Evolutionary conservation across 2,888 invertebrate genomes (phyloP).

Genomic region (Eudasyphora cyanicolor): DNA sequence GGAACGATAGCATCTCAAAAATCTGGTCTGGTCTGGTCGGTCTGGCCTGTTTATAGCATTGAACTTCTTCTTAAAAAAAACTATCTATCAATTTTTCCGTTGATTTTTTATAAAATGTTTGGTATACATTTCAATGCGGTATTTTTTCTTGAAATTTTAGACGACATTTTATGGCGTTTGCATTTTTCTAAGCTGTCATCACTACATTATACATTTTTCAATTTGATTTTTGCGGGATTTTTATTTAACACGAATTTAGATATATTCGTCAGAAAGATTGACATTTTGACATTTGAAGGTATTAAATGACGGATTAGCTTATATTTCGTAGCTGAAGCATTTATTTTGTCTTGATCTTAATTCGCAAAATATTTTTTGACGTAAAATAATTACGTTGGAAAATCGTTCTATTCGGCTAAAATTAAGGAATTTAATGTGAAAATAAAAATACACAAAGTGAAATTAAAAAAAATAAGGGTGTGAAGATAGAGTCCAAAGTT

Average conservation of each 20-base stretch:
- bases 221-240: too few species aligned
- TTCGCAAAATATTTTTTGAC: too few species aligned
- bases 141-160: too few species aligned
- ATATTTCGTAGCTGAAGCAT: too few species aligned
- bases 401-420: too few species aligned
- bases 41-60: conserved; percentile 26
- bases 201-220: not conserved
- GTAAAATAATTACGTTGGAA: too few species aligned
- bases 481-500: too few species aligned
- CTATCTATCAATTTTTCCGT: not conserved
- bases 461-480: too few species aligned
- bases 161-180: not conserved
- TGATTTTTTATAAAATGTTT: not conserved
- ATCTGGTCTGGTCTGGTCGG: conserved; percentile 49
- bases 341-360: too few species aligned
- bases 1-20: conserved; percentile 37
- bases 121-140: not conserved
- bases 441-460: too few species aligned
- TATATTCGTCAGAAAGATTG: not conserved
- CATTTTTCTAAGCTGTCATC: not conserved
- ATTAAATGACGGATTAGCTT: not conserved
- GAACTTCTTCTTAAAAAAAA: conserved; percentile 19
- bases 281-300: not conserved
- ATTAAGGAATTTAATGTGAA: too few species aligned
- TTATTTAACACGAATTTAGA: too few species aligned